phyloP scores from a whole-genome alignment of 2,797 vertebrate species.

The Triplophysa bombifrons region DNA sequence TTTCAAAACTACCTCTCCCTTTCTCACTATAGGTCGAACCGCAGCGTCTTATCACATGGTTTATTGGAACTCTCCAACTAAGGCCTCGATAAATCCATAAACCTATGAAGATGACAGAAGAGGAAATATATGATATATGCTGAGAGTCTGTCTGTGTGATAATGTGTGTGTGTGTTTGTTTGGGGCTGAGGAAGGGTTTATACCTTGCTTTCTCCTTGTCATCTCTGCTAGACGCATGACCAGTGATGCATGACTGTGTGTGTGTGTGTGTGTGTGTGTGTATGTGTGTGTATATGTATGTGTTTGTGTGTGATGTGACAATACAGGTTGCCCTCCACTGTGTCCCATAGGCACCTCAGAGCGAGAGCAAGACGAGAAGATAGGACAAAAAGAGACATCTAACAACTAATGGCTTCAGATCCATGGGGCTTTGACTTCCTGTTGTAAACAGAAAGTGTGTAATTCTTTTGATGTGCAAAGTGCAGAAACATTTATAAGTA shows the following conservation, averaged over 20 bases:
- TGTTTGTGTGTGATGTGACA: slow-evolving; percentile 16
- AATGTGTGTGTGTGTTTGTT: slow-evolving; percentile 62
- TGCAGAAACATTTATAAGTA: slow-evolving; percentile 19
- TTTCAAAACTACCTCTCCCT: slow-evolving; percentile 12
- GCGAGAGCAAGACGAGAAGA: slow-evolving; percentile 6
- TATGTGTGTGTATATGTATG: neutral
- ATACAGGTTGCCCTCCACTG: slow-evolving; percentile 44
- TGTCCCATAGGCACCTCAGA: slow-evolving; percentile 44
- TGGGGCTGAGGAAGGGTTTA: slow-evolving; percentile 66
- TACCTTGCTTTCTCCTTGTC: slow-evolving; percentile 73
- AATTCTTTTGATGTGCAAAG: slow-evolving; percentile 24
- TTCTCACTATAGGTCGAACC: slow-evolving; percentile 3
- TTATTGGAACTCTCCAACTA: slow-evolving; percentile 28
- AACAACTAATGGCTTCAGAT: slow-evolving; percentile 55
- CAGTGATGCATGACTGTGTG: slow-evolving; percentile 47
- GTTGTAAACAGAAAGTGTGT: slow-evolving; percentile 30
- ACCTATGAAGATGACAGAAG: slow-evolving; percentile 33
- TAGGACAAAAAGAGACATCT: slow-evolving; percentile 46
- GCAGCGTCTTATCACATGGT: slow-evolving; percentile 24
- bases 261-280: slow-evolving; percentile 61
- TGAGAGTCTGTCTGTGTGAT: slow-evolving; percentile 17
- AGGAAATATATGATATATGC: slow-evolving; percentile 23
- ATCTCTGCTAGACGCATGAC: slow-evolving; percentile 54
- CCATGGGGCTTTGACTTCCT: slow-evolving; percentile 42
- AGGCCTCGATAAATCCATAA: slow-evolving; percentile 40